Evolutionary conservation across 1,140 invertebrate species (phyloP).

Genomic region (Pinna nobilis): DNA sequence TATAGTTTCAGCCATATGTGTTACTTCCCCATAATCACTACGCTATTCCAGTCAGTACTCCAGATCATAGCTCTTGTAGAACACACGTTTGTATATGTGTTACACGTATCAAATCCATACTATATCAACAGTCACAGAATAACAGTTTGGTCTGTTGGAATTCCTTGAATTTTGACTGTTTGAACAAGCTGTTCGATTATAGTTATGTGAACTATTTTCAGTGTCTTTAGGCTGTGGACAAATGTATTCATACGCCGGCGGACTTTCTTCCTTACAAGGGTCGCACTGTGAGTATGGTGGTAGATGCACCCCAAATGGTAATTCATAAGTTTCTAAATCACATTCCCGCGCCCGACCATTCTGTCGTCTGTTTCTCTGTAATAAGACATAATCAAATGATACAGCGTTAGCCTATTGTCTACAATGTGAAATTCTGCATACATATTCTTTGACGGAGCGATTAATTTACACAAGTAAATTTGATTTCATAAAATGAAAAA

Average conservation of each 20-base stretch:
- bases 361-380: constrained; percentile 26
- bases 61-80: too few relatives aligned
- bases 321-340: constrained; percentile 58
- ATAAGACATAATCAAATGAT: too few relatives aligned
- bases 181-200: constrained; percentile 27
- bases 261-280: constrained; percentile 55
- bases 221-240: constrained; percentile 35
- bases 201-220: constrained; percentile 10
- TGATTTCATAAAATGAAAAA: too few relatives aligned
- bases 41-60: too few relatives aligned
- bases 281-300: constrained; percentile 59
- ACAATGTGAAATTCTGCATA: too few relatives aligned
- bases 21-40: too few relatives aligned
- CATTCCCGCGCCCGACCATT: constrained; percentile 29
- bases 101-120: constrained; percentile 52
- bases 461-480: too few relatives aligned
- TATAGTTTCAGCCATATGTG: too few relatives aligned
- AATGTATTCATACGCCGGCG: constrained; percentile 58
- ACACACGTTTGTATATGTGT: too few relatives aligned
- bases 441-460: too few relatives aligned
- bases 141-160: constrained; percentile 34
- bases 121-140: constrained; percentile 50
- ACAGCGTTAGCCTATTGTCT: too few relatives aligned
- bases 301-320: constrained; percentile 61
- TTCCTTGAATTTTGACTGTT: constrained; percentile 3